Evolutionary conservation across 2,888 invertebrate genomes (phyloP).

Genomic region (Oscheius sp.): DNA sequence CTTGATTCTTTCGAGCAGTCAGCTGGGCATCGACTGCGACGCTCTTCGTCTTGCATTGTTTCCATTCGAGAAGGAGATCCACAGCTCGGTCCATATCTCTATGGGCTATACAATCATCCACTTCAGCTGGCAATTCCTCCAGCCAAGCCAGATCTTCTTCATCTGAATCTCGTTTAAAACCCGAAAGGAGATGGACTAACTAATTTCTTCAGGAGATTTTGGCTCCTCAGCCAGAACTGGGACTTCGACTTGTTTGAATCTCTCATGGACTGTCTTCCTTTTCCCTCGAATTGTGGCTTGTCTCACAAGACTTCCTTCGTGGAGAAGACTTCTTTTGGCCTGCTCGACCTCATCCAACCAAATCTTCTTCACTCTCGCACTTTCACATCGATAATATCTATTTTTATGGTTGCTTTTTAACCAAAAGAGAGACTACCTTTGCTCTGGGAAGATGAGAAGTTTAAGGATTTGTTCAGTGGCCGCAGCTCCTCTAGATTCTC

Average conservation of each 20-base stretch:
- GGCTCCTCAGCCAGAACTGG: not conserved
- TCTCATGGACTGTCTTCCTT: constrained; percentile 43
- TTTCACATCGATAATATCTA: constrained; percentile 61
- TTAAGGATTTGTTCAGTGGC: constrained; percentile 62
- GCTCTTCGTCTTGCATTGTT: constrained; percentile 58
- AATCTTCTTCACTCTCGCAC: constrained; percentile 57
- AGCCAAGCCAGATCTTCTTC: constrained; percentile 61
- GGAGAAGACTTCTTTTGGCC: constrained; percentile 51
- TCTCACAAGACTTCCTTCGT: constrained; percentile 59
- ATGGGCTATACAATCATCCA: constrained; percentile 66
- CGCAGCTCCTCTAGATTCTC: constrained; percentile 47
- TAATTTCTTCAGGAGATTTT: not conserved
- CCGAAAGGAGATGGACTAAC: constrained; percentile 15
- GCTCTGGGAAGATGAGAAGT: constrained; percentile 66
- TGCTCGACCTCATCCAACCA: constrained; percentile 68
- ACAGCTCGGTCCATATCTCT: constrained; percentile 67
- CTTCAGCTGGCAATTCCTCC: constrained; percentile 62
- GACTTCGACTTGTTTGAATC: not conserved
- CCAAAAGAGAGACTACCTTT: constrained; percentile 49
- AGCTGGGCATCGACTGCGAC: constrained; percentile 59
- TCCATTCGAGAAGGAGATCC: constrained; percentile 67
- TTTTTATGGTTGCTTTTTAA: not conserved
- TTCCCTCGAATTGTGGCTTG: constrained; percentile 67
- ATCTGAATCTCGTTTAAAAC: constrained; percentile 26
- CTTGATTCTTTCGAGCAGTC: constrained; percentile 60